Evolutionary conservation across 2,888 invertebrate species (phyloP), one percentile per base, ranked within the genome.

Genomic region (Ophion costatus): DNA sequence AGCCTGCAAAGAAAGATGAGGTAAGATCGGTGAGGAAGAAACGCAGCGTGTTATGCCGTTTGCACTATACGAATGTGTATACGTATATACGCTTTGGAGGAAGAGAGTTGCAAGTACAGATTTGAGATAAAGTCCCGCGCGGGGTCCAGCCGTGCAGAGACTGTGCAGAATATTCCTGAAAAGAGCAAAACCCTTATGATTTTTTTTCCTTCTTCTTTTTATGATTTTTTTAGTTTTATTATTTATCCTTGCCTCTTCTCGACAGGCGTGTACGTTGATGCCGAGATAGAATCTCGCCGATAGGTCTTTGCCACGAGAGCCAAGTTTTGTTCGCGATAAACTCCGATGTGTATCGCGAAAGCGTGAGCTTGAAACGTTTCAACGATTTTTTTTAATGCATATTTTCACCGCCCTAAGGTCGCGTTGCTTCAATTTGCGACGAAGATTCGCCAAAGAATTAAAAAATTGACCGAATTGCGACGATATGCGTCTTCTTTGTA

Each of bases 251-350:
- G 33, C 10, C 61, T 66, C 42, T 66, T 61, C 87, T 89, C 86
- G 78, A 86, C 90, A 84, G 87, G 86, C 87, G 89, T 88, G 90
- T 89, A 89, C 88, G 87, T 83, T 86, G 89, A 88, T 82, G 83
- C 80, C 84, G 57, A 85, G 88, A 91, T 91, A 88, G 84, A 89
- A 91, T 91, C 91, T 91, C 80, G 80, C 75, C 85, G 87, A 66
- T 70, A 33, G 80, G 67, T 73, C 51, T 77, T 61, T 67, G 51
- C 51, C 78, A 66, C 81, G 64, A 74, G 74, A 63, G 56, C 63
- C 45, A 56, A 57, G 64, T 42, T 70, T 79, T 38, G 29, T 79
- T 70, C 33, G 33, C 51, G 70, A 59, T 78, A 45, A 69, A 78
- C 45, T 69, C 9, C 59, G 69, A 51, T 51, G 4, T 29, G 67